These are phyloP conservation scores for Amphipoea oculea DNA, from an alignment of 2,888 invertebrate species.

Conservation along the genomic window DNA sequence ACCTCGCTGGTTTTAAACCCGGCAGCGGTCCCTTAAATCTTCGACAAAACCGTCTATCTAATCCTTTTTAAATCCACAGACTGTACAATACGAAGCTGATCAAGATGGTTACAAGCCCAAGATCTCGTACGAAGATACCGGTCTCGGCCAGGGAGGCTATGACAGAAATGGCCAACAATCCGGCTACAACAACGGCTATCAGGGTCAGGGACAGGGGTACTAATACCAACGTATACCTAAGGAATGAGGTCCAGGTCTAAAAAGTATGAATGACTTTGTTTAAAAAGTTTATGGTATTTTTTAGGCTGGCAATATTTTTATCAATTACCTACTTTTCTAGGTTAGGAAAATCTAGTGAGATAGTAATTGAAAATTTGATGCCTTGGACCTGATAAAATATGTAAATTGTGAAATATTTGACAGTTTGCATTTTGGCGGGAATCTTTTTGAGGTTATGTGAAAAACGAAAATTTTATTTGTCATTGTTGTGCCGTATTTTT, in stretches of 20 bases:
- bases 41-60: neutral
- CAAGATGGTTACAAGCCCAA: slow-evolving; percentile 92
- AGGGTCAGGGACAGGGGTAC: slow-evolving; percentile 65
- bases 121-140: slow-evolving; percentile 92
- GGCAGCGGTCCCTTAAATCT: neutral
- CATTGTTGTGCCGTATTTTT: slow-evolving; percentile 29
- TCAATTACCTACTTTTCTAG: slow-evolving; percentile 4
- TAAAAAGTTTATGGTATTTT: slow-evolving; percentile 24
- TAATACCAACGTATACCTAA: slow-evolving; percentile 48
- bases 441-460: slow-evolving; percentile 31
- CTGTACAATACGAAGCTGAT: slow-evolving; percentile 93
- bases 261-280: slow-evolving; percentile 31
- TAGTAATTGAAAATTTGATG: slow-evolving; percentile 17
- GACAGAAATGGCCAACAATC: slow-evolving; percentile 72
- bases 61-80: slow-evolving; percentile 78
- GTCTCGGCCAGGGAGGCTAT: slow-evolving; percentile 73
- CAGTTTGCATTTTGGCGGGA: slow-evolving; percentile 44
- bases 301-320: slow-evolving; percentile 12
- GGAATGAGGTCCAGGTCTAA: slow-evolving; percentile 29
- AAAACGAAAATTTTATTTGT: slow-evolving; percentile 41
- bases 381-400: slow-evolving; percentile 31
- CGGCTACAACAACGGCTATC: slow-evolving; percentile 67
- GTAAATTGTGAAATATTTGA: slow-evolving; percentile 40
- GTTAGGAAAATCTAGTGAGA: neutral
- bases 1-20: no score